Base-by-base conservation (phyloP, 2,113 vertebrate genomes). In the Sorex fumeus region DNA sequence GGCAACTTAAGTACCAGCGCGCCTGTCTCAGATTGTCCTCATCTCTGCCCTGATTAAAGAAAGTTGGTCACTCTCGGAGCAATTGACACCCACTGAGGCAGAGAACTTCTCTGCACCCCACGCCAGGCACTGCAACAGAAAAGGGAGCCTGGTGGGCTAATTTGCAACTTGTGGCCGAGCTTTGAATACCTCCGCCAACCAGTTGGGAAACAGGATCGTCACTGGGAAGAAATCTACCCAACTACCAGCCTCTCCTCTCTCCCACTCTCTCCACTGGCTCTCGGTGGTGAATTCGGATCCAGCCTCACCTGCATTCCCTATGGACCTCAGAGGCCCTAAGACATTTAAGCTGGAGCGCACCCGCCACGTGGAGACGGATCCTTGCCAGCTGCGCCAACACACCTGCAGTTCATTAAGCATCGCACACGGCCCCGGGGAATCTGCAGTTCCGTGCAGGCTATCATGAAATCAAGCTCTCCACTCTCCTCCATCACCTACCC, bases 41-140 rank as follows among this genome's bases (percentile, higher is more conserved):
- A 91, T 95, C 90, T 85, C 75, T 69, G 79, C 32, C 72, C 84
- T 91, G 88, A 95, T 88, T 88, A 32, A 75, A 84, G 91, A 57
- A 75, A 79, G 47, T 45, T 18, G 82, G 84, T 19, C 28, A 45
- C 36, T 19, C 47, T 28, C 4, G 25, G 86, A 84, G 60, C 79
- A 86, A 40, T 66, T 91, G 82, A 47, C 87, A 50, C 25, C 90
- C 47, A 15, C 53, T 72, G 19, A 45, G 11, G 18, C 34, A 6
- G 2, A 69, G 57, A 84, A n/a, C 40, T 32, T 30, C n/a, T 50
- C 13, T 2, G 4, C 70, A 10, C 2, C 62, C 27, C 64, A 30
- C 6, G 8, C 64, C 64, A 66, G 28, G 64, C 28, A 11, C 25
- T 28, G 27, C 21, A 30, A 62, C 9, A 50, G 47, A 6, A 21